phyloP scores from a whole-genome alignment of 2,797 vertebrate genomes.

The Cephalopachus bancanus region DNA sequence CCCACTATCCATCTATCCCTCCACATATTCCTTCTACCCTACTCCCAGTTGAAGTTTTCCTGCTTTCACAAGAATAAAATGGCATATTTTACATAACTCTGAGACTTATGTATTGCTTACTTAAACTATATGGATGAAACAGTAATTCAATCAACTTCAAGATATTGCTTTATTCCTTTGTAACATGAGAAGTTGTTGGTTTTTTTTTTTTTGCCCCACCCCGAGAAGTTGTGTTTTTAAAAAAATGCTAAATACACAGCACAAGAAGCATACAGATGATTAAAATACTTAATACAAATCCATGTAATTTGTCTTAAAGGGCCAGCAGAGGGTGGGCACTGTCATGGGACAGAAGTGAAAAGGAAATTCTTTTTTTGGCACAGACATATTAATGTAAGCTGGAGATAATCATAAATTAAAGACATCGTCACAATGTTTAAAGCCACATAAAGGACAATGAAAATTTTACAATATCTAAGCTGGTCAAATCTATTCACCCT shows the following conservation, averaged over 20 bases:
- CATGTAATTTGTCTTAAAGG: neutral
- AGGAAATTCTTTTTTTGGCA: constrained; percentile 47
- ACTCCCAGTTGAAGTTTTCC: neutral
- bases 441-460: neutral
- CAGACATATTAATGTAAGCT: neutral
- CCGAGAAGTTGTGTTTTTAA: neutral
- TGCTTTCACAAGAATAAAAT: neutral
- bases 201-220: too few species aligned
- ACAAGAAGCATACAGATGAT: neutral
- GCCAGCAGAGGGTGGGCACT: neutral
- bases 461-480: neutral
- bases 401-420: neutral
- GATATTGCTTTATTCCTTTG: constrained; percentile 41
- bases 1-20: too few species aligned
- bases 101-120: neutral
- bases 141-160: neutral
- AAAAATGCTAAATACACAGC: neutral
- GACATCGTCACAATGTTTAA: neutral
- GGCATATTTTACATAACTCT: neutral
- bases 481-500: neutral
- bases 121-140: neutral
- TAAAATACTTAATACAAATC: neutral
- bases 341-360: neutral
- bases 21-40: neutral
- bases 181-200: neutral